Evolutionary conservation across 2,113 vertebrate genomes (phyloP).

Genomic region (Bos indicus): DNA sequence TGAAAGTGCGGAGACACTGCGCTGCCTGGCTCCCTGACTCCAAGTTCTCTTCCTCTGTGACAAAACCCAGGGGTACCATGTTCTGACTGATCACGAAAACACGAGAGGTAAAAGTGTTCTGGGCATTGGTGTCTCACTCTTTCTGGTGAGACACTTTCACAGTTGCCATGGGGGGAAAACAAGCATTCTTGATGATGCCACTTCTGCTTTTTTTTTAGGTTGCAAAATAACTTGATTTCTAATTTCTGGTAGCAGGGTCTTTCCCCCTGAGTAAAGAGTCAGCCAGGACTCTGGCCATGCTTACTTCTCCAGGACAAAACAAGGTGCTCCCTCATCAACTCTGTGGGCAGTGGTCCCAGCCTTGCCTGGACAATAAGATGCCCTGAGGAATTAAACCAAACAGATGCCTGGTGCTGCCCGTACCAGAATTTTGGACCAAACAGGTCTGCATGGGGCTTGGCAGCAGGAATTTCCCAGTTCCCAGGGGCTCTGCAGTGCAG

Average conservation of each 20-base stretch:
- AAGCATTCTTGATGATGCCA: neutral
- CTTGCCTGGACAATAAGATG: neutral
- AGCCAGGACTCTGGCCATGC: neutral
- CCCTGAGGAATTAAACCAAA: rapidly evolving
- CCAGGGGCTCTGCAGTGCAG: rapidly evolving
- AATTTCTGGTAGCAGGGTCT: neutral
- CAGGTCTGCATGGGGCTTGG: neutral
- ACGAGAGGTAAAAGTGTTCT: rapidly evolving
- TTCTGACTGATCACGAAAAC: neutral
- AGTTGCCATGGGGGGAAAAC: neutral
- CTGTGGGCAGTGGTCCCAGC: neutral
- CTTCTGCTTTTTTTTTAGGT: neutral
- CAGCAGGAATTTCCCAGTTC: neutral
- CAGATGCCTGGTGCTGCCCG: rapidly evolving
- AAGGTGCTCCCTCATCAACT: rapidly evolving
- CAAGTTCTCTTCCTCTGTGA: neutral
- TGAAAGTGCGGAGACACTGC: rapidly evolving
- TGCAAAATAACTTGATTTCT: neutral
- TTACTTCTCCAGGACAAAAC: too few species aligned
- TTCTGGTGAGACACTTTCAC: neutral
- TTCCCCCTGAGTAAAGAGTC: neutral
- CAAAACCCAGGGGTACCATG: neutral
- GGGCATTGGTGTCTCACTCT: neutral
- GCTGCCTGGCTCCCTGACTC: rapidly evolving
- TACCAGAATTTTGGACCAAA: neutral